Conservation (phyloP, 2,888 invertebrate species). For the Parnassius smintheus region DNA sequence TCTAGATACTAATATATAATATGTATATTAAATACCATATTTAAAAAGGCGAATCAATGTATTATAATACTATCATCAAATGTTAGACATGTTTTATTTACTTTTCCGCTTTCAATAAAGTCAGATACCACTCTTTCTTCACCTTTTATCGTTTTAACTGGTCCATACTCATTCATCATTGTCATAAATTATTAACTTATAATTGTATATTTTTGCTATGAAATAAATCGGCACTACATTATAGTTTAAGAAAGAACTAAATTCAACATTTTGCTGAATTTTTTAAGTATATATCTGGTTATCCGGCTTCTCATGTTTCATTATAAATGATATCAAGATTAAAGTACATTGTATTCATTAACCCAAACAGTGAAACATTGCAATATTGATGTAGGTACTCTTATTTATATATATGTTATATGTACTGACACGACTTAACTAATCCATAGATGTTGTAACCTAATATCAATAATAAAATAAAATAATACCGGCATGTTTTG, state of each 20-base stretch:
- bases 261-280: background rate
- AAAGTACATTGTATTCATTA: slow-evolving; percentile 5
- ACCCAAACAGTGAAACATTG: background rate
- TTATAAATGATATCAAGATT: background rate
- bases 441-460: background rate
- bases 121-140: too few species aligned
- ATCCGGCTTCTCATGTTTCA: background rate
- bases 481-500: slow-evolving; percentile 4
- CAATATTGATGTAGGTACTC: background rate
- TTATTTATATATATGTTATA: background rate
- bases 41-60: background rate
- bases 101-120: too few species aligned
- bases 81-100: background rate
- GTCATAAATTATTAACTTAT: too few species aligned
- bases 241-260: slow-evolving; percentile 12
- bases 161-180: too few species aligned
- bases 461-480: slow-evolving; percentile 9
- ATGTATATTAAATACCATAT: background rate
- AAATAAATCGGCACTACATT: slow-evolving; percentile 10
- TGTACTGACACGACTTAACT: background rate
- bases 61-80: background rate
- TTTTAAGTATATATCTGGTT: background rate
- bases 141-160: too few species aligned
- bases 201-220: too few species aligned
- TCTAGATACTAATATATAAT: slow-evolving; percentile 29